Evolutionary conservation across 2,113 vertebrate genomes (phyloP).

Genomic region (Mesembrinibis cayennensis): DNA sequence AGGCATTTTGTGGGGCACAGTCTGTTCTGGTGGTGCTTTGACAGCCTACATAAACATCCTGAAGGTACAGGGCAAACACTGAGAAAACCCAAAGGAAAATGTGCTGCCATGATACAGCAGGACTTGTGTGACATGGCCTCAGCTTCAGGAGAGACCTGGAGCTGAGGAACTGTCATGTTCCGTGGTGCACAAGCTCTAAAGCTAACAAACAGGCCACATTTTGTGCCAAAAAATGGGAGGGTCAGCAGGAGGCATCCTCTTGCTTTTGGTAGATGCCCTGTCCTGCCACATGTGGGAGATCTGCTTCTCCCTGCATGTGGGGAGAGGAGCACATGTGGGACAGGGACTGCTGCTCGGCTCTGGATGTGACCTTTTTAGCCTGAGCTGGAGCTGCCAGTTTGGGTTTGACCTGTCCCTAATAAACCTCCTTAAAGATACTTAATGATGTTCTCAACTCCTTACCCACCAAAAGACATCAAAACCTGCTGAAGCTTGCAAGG

Average conservation of each 20-base stretch:
- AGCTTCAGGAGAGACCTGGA: not conserved
- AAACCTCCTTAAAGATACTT: not conserved
- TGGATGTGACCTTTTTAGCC: not conserved
- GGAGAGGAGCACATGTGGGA: not conserved
- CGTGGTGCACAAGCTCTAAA: not conserved
- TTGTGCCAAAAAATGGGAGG: not conserved
- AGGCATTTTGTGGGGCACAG: not conserved
- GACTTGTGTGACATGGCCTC: not conserved
- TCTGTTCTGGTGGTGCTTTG: slow-evolving; percentile 7
- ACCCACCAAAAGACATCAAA: not conserved
- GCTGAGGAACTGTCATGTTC: not conserved
- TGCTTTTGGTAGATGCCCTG: not conserved
- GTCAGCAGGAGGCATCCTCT: not conserved
- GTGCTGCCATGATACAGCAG: not conserved
- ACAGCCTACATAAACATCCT: not conserved
- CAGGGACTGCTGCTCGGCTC: not conserved
- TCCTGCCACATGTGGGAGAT: not conserved
- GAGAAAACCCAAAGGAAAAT: not conserved
- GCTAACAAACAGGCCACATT: not conserved
- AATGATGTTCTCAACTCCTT: not conserved
- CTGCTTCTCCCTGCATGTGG: not conserved
- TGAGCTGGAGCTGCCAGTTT: not conserved
- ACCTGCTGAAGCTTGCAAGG: not conserved
- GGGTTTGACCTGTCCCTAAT: not conserved
- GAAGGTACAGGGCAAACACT: not conserved